Percentiles rank a stretch among this genome's conserved stretches.
Conservation (phyloP, 35 echinoderm and acorn worm species). For the Ptychodera flava region DNA sequence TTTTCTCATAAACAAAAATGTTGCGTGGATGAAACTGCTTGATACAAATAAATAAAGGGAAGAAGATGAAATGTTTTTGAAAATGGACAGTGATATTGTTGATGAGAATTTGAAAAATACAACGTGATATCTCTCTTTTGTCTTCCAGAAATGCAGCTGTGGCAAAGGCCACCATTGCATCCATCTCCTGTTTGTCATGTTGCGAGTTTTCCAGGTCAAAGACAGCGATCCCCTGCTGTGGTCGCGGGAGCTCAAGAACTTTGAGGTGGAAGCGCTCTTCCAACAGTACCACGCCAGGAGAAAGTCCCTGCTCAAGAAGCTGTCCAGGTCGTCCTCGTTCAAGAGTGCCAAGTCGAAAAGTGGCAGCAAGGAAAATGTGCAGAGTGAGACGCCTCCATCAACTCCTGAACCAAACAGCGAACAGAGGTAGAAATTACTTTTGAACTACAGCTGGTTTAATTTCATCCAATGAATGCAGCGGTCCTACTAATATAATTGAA, state of each 20-base stretch:
- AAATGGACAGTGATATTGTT: too few species aligned
- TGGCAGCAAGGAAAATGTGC: neutral
- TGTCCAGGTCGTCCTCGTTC: conserved; percentile 34
- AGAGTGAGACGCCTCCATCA: conserved; percentile 11
- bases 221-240: conserved; percentile 74
- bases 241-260: conserved; percentile 79
- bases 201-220: conserved; percentile 74
- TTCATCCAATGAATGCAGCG: too few species aligned
- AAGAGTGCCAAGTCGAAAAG: neutral
- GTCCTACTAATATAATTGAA: too few species aligned
- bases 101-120: too few species aligned
- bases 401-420: conserved; percentile 33
- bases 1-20: too few species aligned
- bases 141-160: conserved; percentile 95
- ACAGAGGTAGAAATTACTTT: conserved; percentile 57
- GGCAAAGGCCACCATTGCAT: conserved; percentile 77
- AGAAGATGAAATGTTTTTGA: too few species aligned
- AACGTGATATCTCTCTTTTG: too few species aligned
- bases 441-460: too few species aligned
- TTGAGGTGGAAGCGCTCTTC: conserved; percentile 81
- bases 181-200: conserved; percentile 96
- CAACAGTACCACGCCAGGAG: conserved; percentile 53
- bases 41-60: too few species aligned
- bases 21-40: too few species aligned
- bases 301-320: conserved; percentile 20